Evolutionary conservation across 2,797 vertebrate species (phyloP).

Genomic region (Leucoraja ocellata): DNA sequence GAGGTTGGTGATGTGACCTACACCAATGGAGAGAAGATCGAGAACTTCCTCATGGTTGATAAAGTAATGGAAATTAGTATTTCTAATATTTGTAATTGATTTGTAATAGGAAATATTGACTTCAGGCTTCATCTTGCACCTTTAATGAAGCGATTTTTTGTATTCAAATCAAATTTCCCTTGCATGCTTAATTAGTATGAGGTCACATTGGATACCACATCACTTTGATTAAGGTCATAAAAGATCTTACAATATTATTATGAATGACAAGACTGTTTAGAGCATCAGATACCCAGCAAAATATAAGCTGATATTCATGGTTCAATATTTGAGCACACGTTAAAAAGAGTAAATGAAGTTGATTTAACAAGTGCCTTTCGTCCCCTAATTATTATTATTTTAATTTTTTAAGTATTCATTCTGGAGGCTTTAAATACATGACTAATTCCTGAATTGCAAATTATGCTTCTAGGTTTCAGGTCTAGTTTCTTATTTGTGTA

Average conservation of each 20-base stretch:
- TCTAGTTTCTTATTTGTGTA: background rate
- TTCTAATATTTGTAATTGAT: background rate
- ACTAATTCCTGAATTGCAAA: background rate
- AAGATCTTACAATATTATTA: background rate
- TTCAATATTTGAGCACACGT: background rate
- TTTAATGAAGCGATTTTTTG: background rate
- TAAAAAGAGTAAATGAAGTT: background rate
- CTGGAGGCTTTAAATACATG: background rate
- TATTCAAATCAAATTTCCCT: background rate
- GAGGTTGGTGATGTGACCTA: slow-evolving; percentile 75
- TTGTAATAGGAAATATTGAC: background rate
- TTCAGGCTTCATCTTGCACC: background rate
- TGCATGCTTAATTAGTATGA: background rate
- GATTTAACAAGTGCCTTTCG: background rate
- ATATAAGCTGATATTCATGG: background rate
- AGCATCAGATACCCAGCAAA: background rate
- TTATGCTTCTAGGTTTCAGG: background rate
- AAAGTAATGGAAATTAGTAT: slow-evolving; percentile 61
- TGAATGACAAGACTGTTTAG: background rate
- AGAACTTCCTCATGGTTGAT: slow-evolving; percentile 87
- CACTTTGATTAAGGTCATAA: background rate
- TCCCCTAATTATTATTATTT: background rate
- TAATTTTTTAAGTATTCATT: background rate
- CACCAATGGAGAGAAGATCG: slow-evolving; percentile 70
- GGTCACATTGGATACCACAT: background rate